Base-by-base conservation (phyloP, 2,113 vertebrate species). In the Oreochromis spilurus region DNA sequence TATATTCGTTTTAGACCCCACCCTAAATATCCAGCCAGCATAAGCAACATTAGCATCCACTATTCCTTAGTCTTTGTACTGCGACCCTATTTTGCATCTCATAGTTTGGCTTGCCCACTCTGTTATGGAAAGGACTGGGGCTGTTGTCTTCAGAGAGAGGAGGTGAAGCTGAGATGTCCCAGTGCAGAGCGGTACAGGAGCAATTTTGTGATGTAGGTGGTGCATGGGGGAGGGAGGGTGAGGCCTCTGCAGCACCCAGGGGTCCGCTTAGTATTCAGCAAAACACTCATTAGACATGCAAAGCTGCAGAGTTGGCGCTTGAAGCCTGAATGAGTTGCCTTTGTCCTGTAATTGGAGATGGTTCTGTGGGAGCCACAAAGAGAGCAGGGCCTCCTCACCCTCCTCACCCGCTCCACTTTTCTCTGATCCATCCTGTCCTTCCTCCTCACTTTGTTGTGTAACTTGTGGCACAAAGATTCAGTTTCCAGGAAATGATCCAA, bases 321-420 rank as follows among this genome's bases (percentile, higher is more conserved):
- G 91, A 91, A 94, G 95, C 94, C 95, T 97, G 96, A 98, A 97
- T 97, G 97, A 97, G 96, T 93, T 93, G 94, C 96, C 97, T 98
- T 98, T 97, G 97, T 98, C 95, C 96, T 89, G 94, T 95, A 96
- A 96, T 97, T 97, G 96, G 96, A 97, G 97, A 96, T 96, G 90
- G 85, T 91, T 94, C 94, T 93, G 93, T 95, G 94, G 87, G 89
- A 88, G 86, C 91, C 89, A 93, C 94, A 95, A 96, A 94, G 93
- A 93, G 57, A 84, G 88, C 84, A 89, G 92, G 92, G 93, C 93
- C 93, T 82, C 91, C 88, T 54, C 87, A 86, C 84, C 84, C 62
- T 26, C 81, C 79, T 83, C 65, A 50, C 58, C 48, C 45, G 2
- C 24, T 43, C 75, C 81, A 83, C 83, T 79, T 52, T 54, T 83